These are phyloP conservation scores for Cordylochernes scorpioides DNA, from an alignment of 2,888 invertebrate genomes.

Conservation along the genomic window DNA sequence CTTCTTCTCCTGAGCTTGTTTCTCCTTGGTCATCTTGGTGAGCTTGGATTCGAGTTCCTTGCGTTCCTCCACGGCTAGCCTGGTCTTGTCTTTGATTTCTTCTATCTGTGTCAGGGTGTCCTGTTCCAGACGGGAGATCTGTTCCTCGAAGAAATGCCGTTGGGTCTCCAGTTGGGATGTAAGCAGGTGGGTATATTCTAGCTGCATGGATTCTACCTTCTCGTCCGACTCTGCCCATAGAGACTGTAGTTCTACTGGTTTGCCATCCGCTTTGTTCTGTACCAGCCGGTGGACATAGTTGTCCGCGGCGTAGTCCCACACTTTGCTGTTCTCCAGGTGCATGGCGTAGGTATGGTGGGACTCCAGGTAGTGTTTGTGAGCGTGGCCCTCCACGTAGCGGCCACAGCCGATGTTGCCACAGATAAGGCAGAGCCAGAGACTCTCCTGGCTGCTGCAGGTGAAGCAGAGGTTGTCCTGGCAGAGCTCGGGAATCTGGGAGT, in stretches of 20 bases:
- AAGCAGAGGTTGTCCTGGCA: conserved; percentile 39
- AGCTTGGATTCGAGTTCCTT: conserved; percentile 19
- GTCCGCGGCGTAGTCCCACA: conserved; percentile 98
- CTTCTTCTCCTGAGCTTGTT: conserved; percentile 40
- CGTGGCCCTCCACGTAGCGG: conserved; percentile 64
- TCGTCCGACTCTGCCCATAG: conserved; percentile 23
- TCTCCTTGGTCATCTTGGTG: conserved; percentile 33
- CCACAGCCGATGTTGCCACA: conserved; percentile 98
- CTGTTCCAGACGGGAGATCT: conserved; percentile 28
- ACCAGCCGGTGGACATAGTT: conserved; percentile 84
- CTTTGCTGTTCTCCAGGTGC: conserved; percentile 79
- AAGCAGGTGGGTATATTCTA: conserved; percentile 59
- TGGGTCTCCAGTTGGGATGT: conserved; percentile 87
- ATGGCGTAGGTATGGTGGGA: conserved; percentile 92
- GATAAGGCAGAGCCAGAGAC: conserved; percentile 93
- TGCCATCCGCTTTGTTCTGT: conserved; percentile 87
- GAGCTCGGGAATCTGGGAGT: conserved; percentile 54
- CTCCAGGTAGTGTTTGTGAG: conserved; percentile 65
- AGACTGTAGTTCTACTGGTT: conserved; percentile 38
- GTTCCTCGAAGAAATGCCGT: conserved; percentile 65
- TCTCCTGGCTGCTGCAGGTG: conserved; percentile 38
- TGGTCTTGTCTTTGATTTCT: conserved; percentile 29
- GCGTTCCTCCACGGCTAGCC: conserved; percentile 28
- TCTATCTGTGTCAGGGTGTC: conserved; percentile 19
- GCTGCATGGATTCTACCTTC: conserved; percentile 1